Evolutionary conservation across 2,888 invertebrate species (phyloP).

Genomic region (Dimorphilus gyrociliatus): DNA sequence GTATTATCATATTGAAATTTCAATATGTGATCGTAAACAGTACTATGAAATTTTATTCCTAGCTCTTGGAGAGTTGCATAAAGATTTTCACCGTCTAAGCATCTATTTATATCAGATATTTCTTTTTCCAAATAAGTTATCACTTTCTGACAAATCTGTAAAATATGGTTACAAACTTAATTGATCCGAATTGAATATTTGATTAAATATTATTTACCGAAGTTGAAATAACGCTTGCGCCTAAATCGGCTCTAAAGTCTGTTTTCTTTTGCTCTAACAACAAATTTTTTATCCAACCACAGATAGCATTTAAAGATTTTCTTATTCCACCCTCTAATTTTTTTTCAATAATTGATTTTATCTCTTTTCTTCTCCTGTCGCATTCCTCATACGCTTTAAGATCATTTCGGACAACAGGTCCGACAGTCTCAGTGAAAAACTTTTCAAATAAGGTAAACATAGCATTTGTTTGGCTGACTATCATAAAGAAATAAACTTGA

Average conservation of each 20-base stretch:
- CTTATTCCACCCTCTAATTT: too few species aligned
- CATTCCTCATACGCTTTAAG: slow-evolving; percentile 1
- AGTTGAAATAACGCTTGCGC: too few species aligned
- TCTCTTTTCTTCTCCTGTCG: too few species aligned
- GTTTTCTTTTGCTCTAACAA: slow-evolving; percentile 85
- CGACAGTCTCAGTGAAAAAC: slow-evolving; percentile 69
- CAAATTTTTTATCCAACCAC: slow-evolving; percentile 74
- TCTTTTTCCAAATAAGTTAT: too few species aligned
- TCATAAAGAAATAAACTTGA: slow-evolving; percentile 75
- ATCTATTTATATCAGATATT: too few species aligned
- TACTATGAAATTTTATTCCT: slow-evolving; percentile 75
- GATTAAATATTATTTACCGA: too few species aligned
- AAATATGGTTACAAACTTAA: background rate
- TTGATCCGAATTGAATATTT: background rate
- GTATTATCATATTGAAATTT: slow-evolving; percentile 86
- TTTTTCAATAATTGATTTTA: too few species aligned
- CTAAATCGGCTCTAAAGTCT: slow-evolving; percentile 60
- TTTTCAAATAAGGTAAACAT: slow-evolving; percentile 83
- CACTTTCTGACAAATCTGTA: background rate
- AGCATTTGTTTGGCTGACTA: slow-evolving; percentile 77
- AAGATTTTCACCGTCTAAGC: slow-evolving; percentile 79
- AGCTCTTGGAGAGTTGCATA: slow-evolving; percentile 69
- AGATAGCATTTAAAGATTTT: slow-evolving; percentile 68
- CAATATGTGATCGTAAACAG: slow-evolving; percentile 81
- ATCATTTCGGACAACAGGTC: slow-evolving; percentile 67